Percentiles rank a stretch among this genome's conserved stretches.
phyloP scores from a whole-genome alignment of 53 echinoderm and acorn worm genomes.

The Patiria pectinifera region DNA sequence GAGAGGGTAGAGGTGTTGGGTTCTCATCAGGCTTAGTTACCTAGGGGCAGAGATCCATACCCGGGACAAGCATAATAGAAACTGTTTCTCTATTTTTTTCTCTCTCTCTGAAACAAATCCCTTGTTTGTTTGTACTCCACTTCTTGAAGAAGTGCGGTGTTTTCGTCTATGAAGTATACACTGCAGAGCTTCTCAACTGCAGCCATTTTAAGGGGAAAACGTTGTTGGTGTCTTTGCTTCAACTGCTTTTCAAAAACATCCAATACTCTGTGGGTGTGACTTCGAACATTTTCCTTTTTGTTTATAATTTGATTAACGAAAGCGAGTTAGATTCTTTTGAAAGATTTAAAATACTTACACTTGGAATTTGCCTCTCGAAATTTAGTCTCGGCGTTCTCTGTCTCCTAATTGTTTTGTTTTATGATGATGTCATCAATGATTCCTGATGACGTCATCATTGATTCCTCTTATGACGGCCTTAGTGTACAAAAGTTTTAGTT shows the following conservation, averaged over 20 bases:
- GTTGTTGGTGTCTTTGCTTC: too few relatives aligned
- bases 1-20: conserved; percentile 20
- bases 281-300: neutral
- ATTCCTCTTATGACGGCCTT: too few relatives aligned
- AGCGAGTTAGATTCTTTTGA: neutral
- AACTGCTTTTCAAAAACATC: too few relatives aligned
- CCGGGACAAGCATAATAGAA: neutral
- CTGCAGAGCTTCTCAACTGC: too few relatives aligned
- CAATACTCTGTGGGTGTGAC: too few relatives aligned
- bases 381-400: neutral
- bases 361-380: neutral
- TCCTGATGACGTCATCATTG: too few relatives aligned
- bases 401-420: neutral
- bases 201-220: too few relatives aligned
- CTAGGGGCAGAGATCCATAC: conserved; percentile 43
- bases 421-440: neutral
- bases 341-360: neutral
- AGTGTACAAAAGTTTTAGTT: too few relatives aligned
- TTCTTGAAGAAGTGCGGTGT: neutral
- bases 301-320: neutral
- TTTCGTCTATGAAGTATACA: neutral
- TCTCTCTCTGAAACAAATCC: neutral
- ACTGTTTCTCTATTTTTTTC: neutral
- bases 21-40: neutral
- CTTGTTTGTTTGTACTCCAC: neutral